These are phyloP conservation scores for Philypnodon macrostomus DNA, from an alignment of 2,797 vertebrate genomes.

Conservation along the genomic window DNA sequence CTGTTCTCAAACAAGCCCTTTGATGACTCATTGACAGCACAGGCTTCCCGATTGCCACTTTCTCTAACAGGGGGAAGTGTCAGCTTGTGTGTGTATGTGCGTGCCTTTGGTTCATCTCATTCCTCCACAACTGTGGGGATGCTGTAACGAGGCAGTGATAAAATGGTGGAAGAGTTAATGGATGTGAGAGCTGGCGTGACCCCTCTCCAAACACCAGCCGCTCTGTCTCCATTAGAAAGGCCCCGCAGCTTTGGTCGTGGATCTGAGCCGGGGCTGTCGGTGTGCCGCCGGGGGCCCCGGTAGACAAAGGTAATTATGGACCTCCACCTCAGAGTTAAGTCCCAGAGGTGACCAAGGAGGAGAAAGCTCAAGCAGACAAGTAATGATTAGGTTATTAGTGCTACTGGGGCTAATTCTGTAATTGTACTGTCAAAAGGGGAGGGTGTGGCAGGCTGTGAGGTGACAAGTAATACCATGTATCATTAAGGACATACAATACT, in stretches of 20 bases:
- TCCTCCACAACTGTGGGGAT: conserved; percentile 36
- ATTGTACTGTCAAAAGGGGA: conserved; percentile 77
- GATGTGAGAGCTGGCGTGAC: conserved; percentile 64
- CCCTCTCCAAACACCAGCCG: conserved; percentile 57
- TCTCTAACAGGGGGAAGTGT: conserved; percentile 65
- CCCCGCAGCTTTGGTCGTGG: conserved; percentile 52
- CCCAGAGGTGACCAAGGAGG: conserved; percentile 58
- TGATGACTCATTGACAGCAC: conserved; percentile 72
- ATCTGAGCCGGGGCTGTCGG: conserved; percentile 38
- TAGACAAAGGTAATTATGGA: conserved; percentile 59
- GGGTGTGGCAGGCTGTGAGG: conserved; percentile 60
- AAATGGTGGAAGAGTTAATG: conserved; percentile 64
- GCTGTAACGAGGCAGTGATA: conserved; percentile 53
- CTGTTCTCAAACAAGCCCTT: conserved; percentile 72
- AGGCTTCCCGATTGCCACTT: conserved; percentile 63
- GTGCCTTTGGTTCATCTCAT: conserved; percentile 50
- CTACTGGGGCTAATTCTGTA: conserved; percentile 78
- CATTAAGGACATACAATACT: too few relatives aligned
- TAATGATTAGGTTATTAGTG: conserved; percentile 79
- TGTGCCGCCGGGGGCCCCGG: not conserved
- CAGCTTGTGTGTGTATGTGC: conserved; percentile 20
- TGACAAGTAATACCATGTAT: too few relatives aligned
- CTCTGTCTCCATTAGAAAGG: conserved; percentile 52
- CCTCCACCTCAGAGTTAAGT: conserved; percentile 33
- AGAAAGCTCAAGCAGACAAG: conserved; percentile 63